A percentile compares a stretch with the other conserved stretches of the same genome.
These are phyloP conservation scores for Podarcis siculus DNA, from an alignment of 2,797 vertebrate genomes.

Conservation along the genomic window DNA sequence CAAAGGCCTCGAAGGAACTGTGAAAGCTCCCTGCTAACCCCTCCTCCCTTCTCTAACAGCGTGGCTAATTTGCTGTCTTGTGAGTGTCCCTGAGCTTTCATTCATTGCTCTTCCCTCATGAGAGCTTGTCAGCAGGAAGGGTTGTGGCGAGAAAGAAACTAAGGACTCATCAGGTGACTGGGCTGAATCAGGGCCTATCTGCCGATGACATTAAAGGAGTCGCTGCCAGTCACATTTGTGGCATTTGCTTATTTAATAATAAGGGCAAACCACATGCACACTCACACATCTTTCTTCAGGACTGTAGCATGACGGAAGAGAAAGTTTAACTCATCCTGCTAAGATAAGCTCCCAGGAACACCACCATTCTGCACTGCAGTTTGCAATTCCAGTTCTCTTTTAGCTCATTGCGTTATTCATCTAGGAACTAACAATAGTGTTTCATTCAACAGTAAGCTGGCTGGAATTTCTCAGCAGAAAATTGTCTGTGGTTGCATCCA, in stretches of 20 bases:
- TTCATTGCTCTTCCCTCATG: not conserved
- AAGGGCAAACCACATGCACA: not conserved
- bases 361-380: too few species aligned
- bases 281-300: too few species aligned
- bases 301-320: too few species aligned
- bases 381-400: too few species aligned
- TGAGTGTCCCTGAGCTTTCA: not conserved
- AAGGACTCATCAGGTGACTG: not conserved
- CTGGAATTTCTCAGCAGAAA: too few species aligned
- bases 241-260: not conserved
- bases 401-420: too few species aligned
- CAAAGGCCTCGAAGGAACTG: constrained; percentile 20
- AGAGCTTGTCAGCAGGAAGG: not conserved
- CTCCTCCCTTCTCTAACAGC: not conserved
- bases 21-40: not conserved
- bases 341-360: too few species aligned
- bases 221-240: too few species aligned
- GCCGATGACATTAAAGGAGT: not conserved
- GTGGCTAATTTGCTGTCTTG: constrained; percentile 27
- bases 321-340: too few species aligned
- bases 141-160: not conserved
- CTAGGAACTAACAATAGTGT: too few species aligned
- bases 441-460: too few species aligned
- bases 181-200: not conserved
- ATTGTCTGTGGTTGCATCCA: too few species aligned